A percentile compares a stretch with the other conserved stretches of the same genome.
phyloP scores from a whole-genome alignment of 1,140 invertebrate species.

The Octopus bimaculoides region DNA sequence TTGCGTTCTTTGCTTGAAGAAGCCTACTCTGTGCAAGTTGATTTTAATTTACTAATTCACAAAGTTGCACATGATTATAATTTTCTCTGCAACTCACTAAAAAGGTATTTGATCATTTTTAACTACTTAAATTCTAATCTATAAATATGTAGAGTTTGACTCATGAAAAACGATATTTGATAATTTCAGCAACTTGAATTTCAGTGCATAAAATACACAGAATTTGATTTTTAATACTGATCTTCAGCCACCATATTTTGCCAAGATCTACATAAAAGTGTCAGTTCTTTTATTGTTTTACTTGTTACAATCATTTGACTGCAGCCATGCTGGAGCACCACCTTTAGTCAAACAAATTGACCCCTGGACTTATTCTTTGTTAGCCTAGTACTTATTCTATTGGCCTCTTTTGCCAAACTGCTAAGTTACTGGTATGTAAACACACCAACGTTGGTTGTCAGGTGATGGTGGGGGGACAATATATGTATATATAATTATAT shows the following conservation, averaged over 20 bases:
- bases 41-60: conserved; percentile 84
- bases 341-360: no score
- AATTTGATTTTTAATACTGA: not conserved
- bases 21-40: conserved; percentile 70
- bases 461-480: no score
- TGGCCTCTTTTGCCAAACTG: no score
- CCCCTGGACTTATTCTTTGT: no score
- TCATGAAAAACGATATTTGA: not conserved
- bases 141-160: not conserved
- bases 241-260: not conserved
- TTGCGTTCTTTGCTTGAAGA: conserved; percentile 75
- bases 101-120: conserved; percentile 56
- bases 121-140: not conserved
- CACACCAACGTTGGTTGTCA: no score
- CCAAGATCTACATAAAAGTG: not conserved
- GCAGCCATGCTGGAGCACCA: no score
- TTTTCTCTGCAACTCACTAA: conserved; percentile 74
- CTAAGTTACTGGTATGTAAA: no score
- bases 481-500: no score
- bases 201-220: not conserved
- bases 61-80: conserved; percentile 80
- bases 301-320: not conserved
- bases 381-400: no score
- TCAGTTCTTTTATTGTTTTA: not conserved
- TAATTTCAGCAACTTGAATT: not conserved